Percentiles rank a stretch among this genome's conserved stretches.
Evolutionary conservation across 2,888 invertebrate species (phyloP).

Genomic region (Scaeva pyrastri): DNA sequence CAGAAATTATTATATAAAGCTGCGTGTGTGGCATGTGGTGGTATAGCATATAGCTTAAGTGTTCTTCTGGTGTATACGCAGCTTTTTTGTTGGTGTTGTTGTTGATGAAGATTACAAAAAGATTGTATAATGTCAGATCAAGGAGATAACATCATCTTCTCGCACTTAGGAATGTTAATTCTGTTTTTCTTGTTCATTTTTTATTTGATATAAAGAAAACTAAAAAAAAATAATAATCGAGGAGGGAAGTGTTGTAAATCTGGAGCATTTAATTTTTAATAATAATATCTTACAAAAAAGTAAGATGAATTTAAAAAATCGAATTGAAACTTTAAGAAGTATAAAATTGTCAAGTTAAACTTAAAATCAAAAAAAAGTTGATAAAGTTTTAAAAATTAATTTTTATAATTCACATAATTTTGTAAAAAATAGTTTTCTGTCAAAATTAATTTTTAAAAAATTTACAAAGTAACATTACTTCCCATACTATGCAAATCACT

Average conservation of each 20-base stretch:
- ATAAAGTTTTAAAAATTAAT: no score
- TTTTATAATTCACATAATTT: no score
- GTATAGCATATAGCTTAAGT: constrained; percentile 58
- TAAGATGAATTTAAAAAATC: no score
- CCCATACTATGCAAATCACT: not conserved
- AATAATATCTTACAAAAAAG: no score
- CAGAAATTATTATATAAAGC: constrained; percentile 68
- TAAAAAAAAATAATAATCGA: no score
- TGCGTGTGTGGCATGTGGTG: constrained; percentile 60
- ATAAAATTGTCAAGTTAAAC: no score
- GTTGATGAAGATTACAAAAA: constrained; percentile 19
- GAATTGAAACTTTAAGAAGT: no score
- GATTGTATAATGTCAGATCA: constrained; percentile 75
- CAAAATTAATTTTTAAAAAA: no score
- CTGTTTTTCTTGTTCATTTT: not conserved
- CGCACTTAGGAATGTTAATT: constrained; percentile 55
- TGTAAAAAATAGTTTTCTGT: no score
- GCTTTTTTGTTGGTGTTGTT: constrained; percentile 1
- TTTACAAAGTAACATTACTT: not conserved
- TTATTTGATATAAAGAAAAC: not conserved
- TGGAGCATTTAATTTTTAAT: no score
- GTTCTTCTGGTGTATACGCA: constrained; percentile 38
- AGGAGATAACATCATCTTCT: constrained; percentile 76
- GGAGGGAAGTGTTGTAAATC: no score
- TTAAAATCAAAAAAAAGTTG: no score